These are phyloP conservation scores for Amphiprion percula DNA, from an alignment of 2,113 vertebrate genomes.

Conservation along the genomic window DNA sequence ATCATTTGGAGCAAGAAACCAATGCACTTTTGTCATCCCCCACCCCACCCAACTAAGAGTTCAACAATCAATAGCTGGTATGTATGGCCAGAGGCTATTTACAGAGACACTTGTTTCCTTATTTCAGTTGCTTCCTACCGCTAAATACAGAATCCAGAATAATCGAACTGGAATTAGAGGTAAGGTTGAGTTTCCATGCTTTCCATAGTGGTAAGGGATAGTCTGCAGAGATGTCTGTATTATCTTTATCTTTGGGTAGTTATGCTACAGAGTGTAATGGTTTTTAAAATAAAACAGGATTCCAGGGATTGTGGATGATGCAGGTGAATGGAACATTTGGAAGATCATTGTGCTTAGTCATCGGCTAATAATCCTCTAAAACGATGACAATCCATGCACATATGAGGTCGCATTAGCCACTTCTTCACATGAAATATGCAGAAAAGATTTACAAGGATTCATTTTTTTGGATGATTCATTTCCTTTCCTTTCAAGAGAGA, in stretches of 20 bases:
- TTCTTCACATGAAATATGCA: conserved; percentile 53
- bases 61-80: conserved; percentile 70
- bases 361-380: conserved; percentile 69
- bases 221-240: conserved; percentile 23
- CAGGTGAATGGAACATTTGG: conserved; percentile 61
- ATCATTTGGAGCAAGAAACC: conserved; percentile 77
- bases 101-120: conserved; percentile 31
- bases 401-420: conserved; percentile 25
- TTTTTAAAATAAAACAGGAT: conserved; percentile 46
- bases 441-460: conserved; percentile 36
- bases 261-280: conserved; percentile 16
- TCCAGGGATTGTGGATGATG: conserved; percentile 43
- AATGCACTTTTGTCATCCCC: conserved; percentile 37
- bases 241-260: conserved; percentile 42
- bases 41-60: conserved; percentile 39
- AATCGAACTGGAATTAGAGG: conserved; percentile 16
- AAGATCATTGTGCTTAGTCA: conserved; percentile 62
- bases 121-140: conserved; percentile 43
- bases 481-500: conserved; percentile 20
- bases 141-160: conserved; percentile 31
- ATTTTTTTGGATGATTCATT: conserved; percentile 52
- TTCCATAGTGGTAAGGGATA: background rate
- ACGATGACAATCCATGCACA: conserved; percentile 41
- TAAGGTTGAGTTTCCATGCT: background rate
- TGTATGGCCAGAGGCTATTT: conserved; percentile 57